Conservation (phyloP, 64 coral and sea anemone genomes). For the Actinia equina region DNA sequence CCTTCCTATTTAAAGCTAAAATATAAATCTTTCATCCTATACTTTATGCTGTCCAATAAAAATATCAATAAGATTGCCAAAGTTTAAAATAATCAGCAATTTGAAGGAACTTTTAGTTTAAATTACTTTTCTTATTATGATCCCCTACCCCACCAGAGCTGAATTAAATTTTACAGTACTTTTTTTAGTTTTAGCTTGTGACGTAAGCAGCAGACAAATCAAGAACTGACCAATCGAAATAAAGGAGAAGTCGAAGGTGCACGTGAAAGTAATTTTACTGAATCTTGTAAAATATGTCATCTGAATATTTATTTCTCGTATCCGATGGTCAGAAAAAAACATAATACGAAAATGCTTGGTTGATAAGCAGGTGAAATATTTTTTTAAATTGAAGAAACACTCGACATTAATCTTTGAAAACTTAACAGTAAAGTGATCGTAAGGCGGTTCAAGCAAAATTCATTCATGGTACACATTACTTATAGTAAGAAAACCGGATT, state of each 20-base stretch:
- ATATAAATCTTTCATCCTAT: background rate
- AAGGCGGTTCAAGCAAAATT: background rate
- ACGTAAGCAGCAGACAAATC: background rate
- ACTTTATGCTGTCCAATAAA: background rate
- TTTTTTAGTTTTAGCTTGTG: conserved; percentile 1
- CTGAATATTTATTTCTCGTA: background rate
- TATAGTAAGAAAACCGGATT: background rate
- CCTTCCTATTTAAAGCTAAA: background rate
- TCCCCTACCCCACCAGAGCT: background rate
- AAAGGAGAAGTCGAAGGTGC: background rate
- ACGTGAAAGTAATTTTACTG: conserved; percentile 6
- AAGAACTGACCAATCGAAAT: background rate
- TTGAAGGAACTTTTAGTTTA: background rate
- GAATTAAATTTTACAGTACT: background rate
- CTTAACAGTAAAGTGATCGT: background rate
- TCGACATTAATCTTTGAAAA: background rate
- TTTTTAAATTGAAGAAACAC: background rate
- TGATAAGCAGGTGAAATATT: background rate
- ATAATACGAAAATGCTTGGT: no score
- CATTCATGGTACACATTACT: background rate
- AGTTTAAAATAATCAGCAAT: background rate
- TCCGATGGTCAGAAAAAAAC: background rate
- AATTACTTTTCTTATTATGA: background rate
- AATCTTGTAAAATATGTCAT: background rate
- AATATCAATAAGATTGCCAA: background rate